Evolutionary conservation across 2,113 vertebrate genomes (phyloP), one percentile per base, ranked within the genome.

Genomic region (Pseudonaja textilis): DNA sequence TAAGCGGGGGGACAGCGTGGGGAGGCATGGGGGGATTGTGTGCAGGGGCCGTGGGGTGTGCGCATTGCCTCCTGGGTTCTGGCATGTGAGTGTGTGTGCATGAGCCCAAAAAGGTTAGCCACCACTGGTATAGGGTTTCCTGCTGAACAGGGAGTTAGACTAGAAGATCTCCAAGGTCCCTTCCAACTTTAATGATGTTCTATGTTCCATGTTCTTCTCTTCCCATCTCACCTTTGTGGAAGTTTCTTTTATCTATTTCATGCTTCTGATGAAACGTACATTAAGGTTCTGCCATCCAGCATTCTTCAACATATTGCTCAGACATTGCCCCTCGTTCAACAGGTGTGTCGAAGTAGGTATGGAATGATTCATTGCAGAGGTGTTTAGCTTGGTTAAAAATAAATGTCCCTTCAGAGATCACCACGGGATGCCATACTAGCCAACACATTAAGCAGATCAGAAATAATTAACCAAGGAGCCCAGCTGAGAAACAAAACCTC

Each of bases 401-500:
- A 91, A 94, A 91, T 52, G 42, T 87, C 22, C 56, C 85, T 55
- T 56, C 0, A 0, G 69, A 0, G 95, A 95, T 94, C 96, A 74
- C 95, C 94, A 39, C 90, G 94, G 29, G 95, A 94, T 96, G 96
- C 93, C 95, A 94, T 8, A 47, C 91, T 85, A 94, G 94, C 95
- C 96, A 95, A 94, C 94, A 92, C 95, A 94, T 42, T 87, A 54
- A 95, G 89, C 59, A 88, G 96, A 96, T 96, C 93, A 93, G 94
- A 95, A 97, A 97, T 97, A 95, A 97, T 97, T 97, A 97, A 97
- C 96, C 0, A 34, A 96, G 96, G 94, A 95, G 96, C 87, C 90
- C 95, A 95, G 54, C 0, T 18, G 96, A 95, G 96, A 96, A 97
- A 96, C 96, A 95, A 95, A 95, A 95, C 22, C 26, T 55, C 95